Conservation (phyloP, 1,140 invertebrate genomes). For the Apocrypta bakeri region DNA sequence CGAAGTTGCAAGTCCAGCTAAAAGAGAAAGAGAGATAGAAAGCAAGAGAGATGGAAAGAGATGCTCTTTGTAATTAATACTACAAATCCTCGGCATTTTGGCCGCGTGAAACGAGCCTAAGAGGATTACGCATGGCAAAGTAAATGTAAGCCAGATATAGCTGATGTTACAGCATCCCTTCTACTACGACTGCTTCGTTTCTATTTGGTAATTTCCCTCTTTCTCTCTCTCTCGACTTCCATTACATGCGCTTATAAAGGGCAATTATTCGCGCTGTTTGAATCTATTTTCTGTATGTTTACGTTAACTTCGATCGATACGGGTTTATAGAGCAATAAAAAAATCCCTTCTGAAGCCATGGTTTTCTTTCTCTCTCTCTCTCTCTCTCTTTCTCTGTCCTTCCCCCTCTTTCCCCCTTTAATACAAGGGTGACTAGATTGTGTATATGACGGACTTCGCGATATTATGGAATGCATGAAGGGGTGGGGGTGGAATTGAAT, state of each 20-base stretch:
- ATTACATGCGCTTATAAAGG: not conserved
- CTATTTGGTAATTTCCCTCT: constrained; percentile 7
- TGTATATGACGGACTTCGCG: not conserved
- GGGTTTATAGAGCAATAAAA: constrained; percentile 41
- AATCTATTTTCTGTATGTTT: constrained; percentile 42
- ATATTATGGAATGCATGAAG: not conserved
- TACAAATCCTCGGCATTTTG: constrained; percentile 55
- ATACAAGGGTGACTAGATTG: not conserved
- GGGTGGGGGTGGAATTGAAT: constrained; percentile 7
- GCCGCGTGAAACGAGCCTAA: constrained; percentile 53
- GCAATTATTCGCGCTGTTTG: constrained; percentile 27
- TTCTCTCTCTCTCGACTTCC: not conserved
- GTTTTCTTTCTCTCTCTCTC: not conserved
- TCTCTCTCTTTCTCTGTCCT: not conserved
- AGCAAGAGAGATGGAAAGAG: constrained; percentile 16
- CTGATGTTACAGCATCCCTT: not conserved
- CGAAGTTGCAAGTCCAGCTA: too few species aligned
- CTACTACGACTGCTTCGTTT: not conserved
- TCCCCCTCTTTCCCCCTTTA: too few species aligned
- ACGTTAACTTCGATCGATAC: constrained; percentile 13
- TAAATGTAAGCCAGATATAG: constrained; percentile 32
- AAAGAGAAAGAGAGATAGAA: not conserved
- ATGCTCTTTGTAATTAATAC: constrained; percentile 50
- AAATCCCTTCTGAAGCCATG: not conserved
- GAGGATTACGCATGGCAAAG: constrained; percentile 53